A percentile compares a stretch with the other conserved stretches of the same genome.
These are phyloP conservation scores for Drosophila auraria DNA, from an alignment of 1,140 invertebrate species.

Conservation along the genomic window DNA sequence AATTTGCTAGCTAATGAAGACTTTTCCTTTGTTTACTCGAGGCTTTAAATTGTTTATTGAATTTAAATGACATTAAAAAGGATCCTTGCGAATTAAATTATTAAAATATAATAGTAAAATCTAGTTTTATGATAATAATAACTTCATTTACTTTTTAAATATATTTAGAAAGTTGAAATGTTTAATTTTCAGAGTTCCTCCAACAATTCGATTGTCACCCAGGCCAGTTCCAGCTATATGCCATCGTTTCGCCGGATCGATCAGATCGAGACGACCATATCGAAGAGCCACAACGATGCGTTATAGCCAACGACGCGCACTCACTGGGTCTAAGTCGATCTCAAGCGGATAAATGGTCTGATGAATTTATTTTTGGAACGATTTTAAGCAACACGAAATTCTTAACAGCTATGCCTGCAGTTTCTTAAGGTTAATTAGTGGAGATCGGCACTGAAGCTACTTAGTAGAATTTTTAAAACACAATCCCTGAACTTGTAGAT, in stretches of 20 bases:
- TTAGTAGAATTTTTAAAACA: slow-evolving; percentile 59
- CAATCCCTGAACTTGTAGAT: slow-evolving; percentile 22
- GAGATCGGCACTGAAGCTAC: slow-evolving; percentile 55
- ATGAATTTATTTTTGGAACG: slow-evolving; percentile 75
- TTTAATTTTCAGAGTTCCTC: slow-evolving; percentile 71
- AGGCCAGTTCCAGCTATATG: slow-evolving; percentile 76
- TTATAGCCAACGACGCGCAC: slow-evolving; percentile 79
- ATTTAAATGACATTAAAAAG: not conserved
- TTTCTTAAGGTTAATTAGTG: slow-evolving; percentile 22
- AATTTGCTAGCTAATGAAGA: not conserved
- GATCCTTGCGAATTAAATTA: not conserved
- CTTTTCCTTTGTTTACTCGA: not conserved
- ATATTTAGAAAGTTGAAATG: slow-evolving; percentile 8
- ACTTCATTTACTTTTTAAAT: slow-evolving; percentile 11
- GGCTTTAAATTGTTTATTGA: too few species aligned
- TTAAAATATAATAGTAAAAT: not conserved
- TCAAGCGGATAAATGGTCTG: slow-evolving; percentile 38
- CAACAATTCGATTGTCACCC: slow-evolving; percentile 83
- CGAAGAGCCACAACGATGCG: slow-evolving; percentile 82
- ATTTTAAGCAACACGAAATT: slow-evolving; percentile 54
- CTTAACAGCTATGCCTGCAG: slow-evolving; percentile 20
- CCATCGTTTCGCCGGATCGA: slow-evolving; percentile 83
- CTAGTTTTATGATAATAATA: not conserved
- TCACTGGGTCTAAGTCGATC: slow-evolving; percentile 69
- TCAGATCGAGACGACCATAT: slow-evolving; percentile 81